These are phyloP conservation scores for Papilio polyxenes DNA, from an alignment of 1,140 invertebrate species.

Conservation along the genomic window DNA sequence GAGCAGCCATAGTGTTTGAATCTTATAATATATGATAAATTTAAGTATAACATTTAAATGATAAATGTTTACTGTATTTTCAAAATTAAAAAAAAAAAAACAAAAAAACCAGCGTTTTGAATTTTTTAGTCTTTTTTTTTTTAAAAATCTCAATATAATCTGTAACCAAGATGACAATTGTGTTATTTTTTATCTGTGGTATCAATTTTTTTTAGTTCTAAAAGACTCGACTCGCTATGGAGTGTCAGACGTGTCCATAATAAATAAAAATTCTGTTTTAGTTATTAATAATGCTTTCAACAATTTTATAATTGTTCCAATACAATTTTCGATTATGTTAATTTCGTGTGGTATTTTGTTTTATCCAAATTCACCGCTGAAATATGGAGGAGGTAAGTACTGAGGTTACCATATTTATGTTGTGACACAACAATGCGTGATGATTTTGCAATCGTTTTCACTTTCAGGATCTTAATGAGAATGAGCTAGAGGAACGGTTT, in stretches of 20 bases:
- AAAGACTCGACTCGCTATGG: slow-evolving; percentile 64
- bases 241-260: slow-evolving; percentile 76
- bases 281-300: slow-evolving; percentile 71
- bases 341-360: slow-evolving; percentile 65
- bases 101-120: too few species aligned
- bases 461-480: slow-evolving; percentile 75
- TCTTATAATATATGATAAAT: too few species aligned
- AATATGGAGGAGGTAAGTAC: slow-evolving; percentile 76
- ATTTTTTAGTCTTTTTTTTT: neutral
- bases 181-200: slow-evolving; percentile 24
- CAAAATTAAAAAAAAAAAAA: too few species aligned
- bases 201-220: slow-evolving; percentile 44
- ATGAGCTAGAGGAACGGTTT: slow-evolving; percentile 75
- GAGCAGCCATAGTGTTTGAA: neutral
- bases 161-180: neutral
- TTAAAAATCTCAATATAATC: neutral
- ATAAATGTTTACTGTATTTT: neutral
- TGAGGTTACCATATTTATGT: slow-evolving; percentile 71
- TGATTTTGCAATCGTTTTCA: slow-evolving; percentile 61
- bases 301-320: slow-evolving; percentile 59
- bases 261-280: slow-evolving; percentile 73
- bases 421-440: slow-evolving; percentile 69
- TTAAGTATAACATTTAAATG: too few species aligned
- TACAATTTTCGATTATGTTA: slow-evolving; percentile 74
- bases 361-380: slow-evolving; percentile 64